A percentile compares a stretch with the other conserved stretches of the same genome.
These are phyloP conservation scores for Junonia oenone DNA, from an alignment of 2,888 invertebrate genomes.

Conservation along the genomic window DNA sequence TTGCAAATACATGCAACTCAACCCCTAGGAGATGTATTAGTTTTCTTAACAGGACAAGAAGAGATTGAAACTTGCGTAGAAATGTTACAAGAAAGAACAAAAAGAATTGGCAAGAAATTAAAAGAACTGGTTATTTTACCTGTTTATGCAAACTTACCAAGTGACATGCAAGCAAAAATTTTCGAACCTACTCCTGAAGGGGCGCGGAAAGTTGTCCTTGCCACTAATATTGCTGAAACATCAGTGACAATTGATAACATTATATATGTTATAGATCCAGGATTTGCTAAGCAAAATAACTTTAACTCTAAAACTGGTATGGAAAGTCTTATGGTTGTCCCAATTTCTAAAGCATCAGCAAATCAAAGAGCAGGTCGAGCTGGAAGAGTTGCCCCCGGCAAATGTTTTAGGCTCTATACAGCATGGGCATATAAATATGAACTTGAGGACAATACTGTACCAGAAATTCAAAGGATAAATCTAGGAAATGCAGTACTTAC, in stretches of 20 bases:
- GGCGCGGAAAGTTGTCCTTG: constrained; percentile 97
- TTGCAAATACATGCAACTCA: constrained; percentile 99
- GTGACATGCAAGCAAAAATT: constrained; percentile 99
- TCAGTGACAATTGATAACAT: constrained; percentile 99
- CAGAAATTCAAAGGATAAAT: constrained; percentile 99
- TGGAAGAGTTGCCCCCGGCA: constrained; percentile 97
- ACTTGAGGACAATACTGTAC: constrained; percentile 97
- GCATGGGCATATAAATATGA: constrained; percentile 99
- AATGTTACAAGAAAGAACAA: constrained; percentile 92
- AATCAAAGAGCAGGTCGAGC: constrained; percentile 98
- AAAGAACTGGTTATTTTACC: constrained; percentile 95
- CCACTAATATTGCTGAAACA: constrained; percentile 99
- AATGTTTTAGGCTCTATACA: constrained; percentile 98
- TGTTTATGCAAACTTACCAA: constrained; percentile 98
- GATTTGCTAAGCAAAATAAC: constrained; percentile 99
- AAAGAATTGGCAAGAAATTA: constrained; percentile 95
- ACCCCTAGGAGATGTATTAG: constrained; percentile 95
- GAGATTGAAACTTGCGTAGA: constrained; percentile 95
- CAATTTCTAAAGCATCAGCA: constrained; percentile 98
- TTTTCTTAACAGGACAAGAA: constrained; percentile 96
- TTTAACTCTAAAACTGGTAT: constrained; percentile 98
- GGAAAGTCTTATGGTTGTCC: constrained; percentile 99
- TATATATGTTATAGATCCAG: constrained; percentile 99
- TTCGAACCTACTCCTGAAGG: constrained; percentile 98
- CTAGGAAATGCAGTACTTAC: constrained; percentile 98